Base-by-base conservation (phyloP, 1,140 invertebrate genomes). In the Arion vulgaris region DNA sequence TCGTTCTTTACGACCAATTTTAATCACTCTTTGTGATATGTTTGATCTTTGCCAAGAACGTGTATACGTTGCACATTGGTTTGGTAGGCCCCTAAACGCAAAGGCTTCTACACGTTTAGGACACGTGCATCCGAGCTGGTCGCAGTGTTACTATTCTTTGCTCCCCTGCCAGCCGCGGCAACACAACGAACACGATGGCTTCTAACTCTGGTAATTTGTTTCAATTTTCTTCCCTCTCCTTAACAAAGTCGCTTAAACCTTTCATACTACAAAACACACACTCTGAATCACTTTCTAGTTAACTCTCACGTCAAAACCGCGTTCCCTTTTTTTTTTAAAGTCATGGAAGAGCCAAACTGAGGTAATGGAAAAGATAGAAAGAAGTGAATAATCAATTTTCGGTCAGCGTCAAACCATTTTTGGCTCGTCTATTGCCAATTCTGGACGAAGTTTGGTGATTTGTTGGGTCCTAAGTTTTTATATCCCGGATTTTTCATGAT, bases 351-450 rank as follows among this genome's bases (percentile, higher is more conserved):
- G 28, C 2, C 7, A 66, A 66, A 32, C 28, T 11, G 62, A 66
- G 28, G 19, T 23, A 32, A 23, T 11, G 28, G 62, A 32, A 34
- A 1, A 17, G n/a, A 32, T 7, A 28, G 62, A 32, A 32, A 5
- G 62, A 32, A 28, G n/a, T 32, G 62, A 34, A 34, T 66, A 66
- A 66, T 66, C 62, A 66, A 66, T 66, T 66, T 66, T 34, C 2
- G n/a, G 5, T 66, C 32, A 66, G 28, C 62, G n/a, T 15, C 7
- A 32, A 28, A 66, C 62, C 62, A 66, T 66, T 66, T 66, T 66
- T 66, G 62, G 17, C 62, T 66, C 62, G 62, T 66, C 62, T 66
- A 66, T 66, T 66, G 62, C 62, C 62, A 66, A 66, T 66, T 66
- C 62, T 66, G 62, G 62, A 17, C 62, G 62, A 66, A 32, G n/a